A percentile compares a stretch with the other conserved stretches of the same genome.
Evolutionary conservation across 2,113 vertebrate genomes (phyloP).

Genomic region (Blennius ocellaris): DNA sequence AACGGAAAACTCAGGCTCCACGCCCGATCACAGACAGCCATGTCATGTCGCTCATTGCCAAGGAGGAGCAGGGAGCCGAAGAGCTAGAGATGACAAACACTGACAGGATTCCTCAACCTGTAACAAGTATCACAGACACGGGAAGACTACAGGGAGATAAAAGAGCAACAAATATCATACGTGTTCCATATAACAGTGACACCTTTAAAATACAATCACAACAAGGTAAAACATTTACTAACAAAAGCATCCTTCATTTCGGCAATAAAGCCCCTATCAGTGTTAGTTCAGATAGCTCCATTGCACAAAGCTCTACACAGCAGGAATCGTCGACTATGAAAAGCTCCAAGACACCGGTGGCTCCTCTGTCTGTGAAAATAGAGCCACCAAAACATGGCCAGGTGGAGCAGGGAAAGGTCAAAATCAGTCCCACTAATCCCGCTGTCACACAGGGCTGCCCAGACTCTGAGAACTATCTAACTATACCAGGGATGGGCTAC

Average conservation of each 20-base stretch:
- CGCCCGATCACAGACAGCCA: slow-evolving; percentile 88
- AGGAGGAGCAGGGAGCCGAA: slow-evolving; percentile 79
- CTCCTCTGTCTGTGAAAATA: slow-evolving; percentile 78
- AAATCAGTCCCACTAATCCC: slow-evolving; percentile 56
- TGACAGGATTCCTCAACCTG: slow-evolving; percentile 17
- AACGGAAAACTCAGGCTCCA: slow-evolving; percentile 89
- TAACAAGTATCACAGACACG: background rate
- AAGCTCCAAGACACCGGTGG: slow-evolving; percentile 50
- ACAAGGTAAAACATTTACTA: slow-evolving; percentile 65
- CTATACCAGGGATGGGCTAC: slow-evolving; percentile 84
- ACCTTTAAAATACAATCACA: slow-evolving; percentile 58
- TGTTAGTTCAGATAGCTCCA: slow-evolving; percentile 44
- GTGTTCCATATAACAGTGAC: slow-evolving; percentile 54
- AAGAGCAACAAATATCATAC: slow-evolving; percentile 51
- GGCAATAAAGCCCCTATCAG: slow-evolving; percentile 68
- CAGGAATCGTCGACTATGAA: slow-evolving; percentile 54
- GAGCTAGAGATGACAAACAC: slow-evolving; percentile 40
- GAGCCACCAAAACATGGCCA: slow-evolving; percentile 53
- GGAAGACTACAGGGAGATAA: slow-evolving; percentile 41
- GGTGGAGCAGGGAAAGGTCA: slow-evolving; percentile 61
- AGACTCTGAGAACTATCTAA: slow-evolving; percentile 90
- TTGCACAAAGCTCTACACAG: slow-evolving; percentile 41
- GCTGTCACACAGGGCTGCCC: slow-evolving; percentile 43
- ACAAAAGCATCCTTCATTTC: slow-evolving; percentile 72
- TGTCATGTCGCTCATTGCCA: slow-evolving; percentile 90